These are phyloP conservation scores for Dione vanillae DNA, from an alignment of 2,888 invertebrate genomes.

Conservation along the genomic window DNA sequence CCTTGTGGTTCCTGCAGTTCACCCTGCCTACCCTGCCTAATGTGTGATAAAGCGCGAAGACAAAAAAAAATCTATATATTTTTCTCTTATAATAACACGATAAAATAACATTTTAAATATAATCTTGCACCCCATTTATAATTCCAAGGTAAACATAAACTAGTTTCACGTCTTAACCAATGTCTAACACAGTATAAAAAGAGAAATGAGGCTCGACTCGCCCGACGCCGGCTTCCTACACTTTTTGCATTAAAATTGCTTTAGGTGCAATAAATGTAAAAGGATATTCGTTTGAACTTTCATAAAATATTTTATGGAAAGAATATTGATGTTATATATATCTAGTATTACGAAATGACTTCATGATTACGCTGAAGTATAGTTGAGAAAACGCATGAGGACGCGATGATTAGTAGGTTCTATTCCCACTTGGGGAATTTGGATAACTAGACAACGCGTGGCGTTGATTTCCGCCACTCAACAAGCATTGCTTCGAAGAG, in stretches of 20 bases:
- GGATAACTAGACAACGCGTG: too few species aligned
- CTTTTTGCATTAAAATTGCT: conserved; percentile 31
- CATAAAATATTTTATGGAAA: conserved; percentile 22
- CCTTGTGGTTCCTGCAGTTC: too few species aligned
- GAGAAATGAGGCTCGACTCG: conserved; percentile 1
- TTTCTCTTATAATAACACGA: too few species aligned
- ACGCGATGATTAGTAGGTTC: too few species aligned
- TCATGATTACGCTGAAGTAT: neutral
- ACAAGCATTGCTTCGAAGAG: too few species aligned
- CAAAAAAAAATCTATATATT: too few species aligned
- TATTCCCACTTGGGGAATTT: too few species aligned
- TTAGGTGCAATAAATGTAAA: conserved; percentile 34
- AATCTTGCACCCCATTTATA: neutral
- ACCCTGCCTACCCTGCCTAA: too few species aligned
- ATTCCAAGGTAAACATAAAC: conserved; percentile 1
- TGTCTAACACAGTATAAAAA: conserved; percentile 6
- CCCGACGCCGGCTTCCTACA: neutral
- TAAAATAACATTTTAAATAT: neutral
- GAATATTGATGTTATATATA: conserved; percentile 4
- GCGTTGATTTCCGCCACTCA: too few species aligned
- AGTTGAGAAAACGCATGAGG: too few species aligned
- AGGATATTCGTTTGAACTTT: conserved; percentile 32
- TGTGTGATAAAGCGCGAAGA: too few species aligned
- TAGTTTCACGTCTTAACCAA: conserved; percentile 5
- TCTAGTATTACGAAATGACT: neutral